Conservation (phyloP, 2,113 vertebrate genomes). For the Taxidea taxus region DNA sequence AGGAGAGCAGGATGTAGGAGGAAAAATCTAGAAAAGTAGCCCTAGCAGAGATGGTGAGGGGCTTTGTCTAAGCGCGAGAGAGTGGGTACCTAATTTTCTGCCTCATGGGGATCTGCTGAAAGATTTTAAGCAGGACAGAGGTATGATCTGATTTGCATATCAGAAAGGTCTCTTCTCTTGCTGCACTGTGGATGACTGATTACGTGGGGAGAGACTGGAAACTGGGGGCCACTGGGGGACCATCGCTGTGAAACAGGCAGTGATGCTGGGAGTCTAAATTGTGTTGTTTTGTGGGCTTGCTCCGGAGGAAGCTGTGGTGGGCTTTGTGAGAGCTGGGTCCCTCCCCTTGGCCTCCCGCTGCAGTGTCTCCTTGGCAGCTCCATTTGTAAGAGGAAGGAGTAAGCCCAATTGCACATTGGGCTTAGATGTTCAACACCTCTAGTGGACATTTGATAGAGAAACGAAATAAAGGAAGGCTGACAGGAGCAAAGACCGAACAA, state of each 20-base stretch:
- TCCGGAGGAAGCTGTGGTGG: background rate
- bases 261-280: background rate
- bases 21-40: background rate
- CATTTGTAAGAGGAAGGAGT: background rate
- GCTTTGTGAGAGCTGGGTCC: background rate
- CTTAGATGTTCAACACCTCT: slow-evolving; percentile 8
- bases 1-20: background rate
- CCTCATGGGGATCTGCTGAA: background rate
- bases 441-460: slow-evolving; percentile 67
- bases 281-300: background rate
- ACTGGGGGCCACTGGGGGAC: background rate
- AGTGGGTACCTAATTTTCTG: background rate
- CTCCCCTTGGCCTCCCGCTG: accelerated
- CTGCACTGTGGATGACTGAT: background rate
- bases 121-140: background rate
- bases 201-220: background rate
- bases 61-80: background rate
- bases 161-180: background rate
- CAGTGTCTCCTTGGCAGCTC: background rate
- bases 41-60: background rate
- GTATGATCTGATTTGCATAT: background rate
- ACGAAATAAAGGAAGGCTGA: slow-evolving; percentile 52
- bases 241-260: background rate
- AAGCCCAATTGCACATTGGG: accelerated
- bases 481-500: slow-evolving; percentile 72